These are phyloP conservation scores for Sphaerophoria taeniata DNA, from an alignment of 2,888 invertebrate genomes.

Conservation along the genomic window DNA sequence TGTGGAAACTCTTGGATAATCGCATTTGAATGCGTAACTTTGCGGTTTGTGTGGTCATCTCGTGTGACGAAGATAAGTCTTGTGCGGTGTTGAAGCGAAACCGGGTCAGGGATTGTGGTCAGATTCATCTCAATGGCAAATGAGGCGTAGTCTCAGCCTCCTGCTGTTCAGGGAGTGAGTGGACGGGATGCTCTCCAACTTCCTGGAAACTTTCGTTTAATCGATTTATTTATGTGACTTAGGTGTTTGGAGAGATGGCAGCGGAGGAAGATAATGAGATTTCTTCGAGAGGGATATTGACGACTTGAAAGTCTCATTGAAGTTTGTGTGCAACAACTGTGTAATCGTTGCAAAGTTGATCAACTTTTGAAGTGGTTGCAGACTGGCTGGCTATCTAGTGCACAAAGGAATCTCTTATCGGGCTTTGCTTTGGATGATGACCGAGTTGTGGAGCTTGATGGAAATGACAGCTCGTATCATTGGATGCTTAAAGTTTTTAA, in stretches of 20 bases:
- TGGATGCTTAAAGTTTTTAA: constrained; percentile 69
- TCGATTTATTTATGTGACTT: constrained; percentile 55
- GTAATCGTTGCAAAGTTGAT: constrained; percentile 69
- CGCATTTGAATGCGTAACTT: constrained; percentile 71
- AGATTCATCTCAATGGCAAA: constrained; percentile 61
- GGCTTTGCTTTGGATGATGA: constrained; percentile 28
- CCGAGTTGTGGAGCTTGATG: constrained; percentile 40
- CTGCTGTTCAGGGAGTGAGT: constrained; percentile 12
- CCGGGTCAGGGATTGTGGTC: constrained; percentile 71
- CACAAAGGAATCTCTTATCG: constrained; percentile 32
- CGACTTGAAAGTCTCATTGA: constrained; percentile 22
- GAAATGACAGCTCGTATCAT: constrained; percentile 57
- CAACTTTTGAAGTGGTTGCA: constrained; percentile 67
- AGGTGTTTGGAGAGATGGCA: constrained; percentile 9
- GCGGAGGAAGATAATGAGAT: constrained; percentile 39
- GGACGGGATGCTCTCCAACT: constrained; percentile 13
- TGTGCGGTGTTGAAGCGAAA: constrained; percentile 64
- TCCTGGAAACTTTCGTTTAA: constrained; percentile 20
- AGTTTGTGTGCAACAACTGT: constrained; percentile 69
- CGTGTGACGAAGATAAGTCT: constrained; percentile 69
- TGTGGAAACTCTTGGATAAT: constrained; percentile 33
- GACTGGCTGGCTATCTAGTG: not conserved
- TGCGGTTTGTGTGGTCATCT: constrained; percentile 70
- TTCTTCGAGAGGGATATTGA: constrained; percentile 51
- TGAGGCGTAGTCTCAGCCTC: constrained; percentile 50